A percentile compares a stretch with the other conserved stretches of the same genome.
Conservation (phyloP, 2,113 vertebrate species). For the Hippotragus niger region DNA sequence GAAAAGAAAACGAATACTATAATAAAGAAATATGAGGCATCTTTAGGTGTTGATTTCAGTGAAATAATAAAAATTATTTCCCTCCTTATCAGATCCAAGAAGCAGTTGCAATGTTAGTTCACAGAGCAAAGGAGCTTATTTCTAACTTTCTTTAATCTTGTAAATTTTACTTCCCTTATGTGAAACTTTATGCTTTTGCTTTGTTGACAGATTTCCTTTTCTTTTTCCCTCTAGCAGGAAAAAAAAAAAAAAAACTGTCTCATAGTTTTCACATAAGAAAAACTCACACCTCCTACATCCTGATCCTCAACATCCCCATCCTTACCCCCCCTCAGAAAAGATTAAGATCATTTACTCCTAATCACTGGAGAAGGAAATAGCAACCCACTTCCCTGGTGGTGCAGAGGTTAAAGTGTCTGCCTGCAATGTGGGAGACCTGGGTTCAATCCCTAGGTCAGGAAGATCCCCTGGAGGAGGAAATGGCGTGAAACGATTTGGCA, state of each 20-base stretch:
- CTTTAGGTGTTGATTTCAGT: not conserved
- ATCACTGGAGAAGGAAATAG: no score
- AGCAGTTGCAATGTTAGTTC: not conserved
- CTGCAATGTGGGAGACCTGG: no score
- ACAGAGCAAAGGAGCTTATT: not conserved
- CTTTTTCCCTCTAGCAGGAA: not conserved
- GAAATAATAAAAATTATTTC: not conserved
- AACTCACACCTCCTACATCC: no score
- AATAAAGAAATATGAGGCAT: not conserved
- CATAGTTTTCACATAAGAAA: not conserved
- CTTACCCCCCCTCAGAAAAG: no score
- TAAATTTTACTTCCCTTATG: not conserved
- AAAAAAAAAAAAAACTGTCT: not conserved
- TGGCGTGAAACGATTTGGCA: not conserved
- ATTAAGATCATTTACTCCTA: no score
- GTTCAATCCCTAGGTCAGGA: no score
- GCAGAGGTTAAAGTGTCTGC: no score
- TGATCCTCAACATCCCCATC: no score
- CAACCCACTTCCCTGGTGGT: no score
- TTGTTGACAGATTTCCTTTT: not conserved
- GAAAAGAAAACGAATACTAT: not conserved
- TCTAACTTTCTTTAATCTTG: not conserved
- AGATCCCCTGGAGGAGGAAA: not conserved
- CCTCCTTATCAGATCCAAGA: not conserved
- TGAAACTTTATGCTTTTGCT: not conserved